Conservation (phyloP, 1,140 invertebrate genomes). For the Rhagoletis zephyria region DNA sequence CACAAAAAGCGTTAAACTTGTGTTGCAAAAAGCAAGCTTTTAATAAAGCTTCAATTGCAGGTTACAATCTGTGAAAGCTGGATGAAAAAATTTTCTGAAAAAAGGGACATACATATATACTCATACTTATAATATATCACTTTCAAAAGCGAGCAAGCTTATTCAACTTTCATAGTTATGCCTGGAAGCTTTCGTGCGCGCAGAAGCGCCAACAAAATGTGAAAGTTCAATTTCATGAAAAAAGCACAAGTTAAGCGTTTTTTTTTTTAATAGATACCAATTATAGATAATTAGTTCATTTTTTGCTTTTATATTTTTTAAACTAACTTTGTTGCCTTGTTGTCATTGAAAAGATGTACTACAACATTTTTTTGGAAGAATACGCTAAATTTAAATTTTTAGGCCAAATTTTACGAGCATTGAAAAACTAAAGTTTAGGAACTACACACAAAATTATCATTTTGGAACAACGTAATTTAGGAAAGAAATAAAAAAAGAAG, state of each 20-base stretch:
- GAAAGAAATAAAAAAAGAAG: conserved; percentile 47
- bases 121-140: too few relatives aligned
- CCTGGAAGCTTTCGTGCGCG: not conserved
- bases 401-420: conserved; percentile 58
- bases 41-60: not conserved
- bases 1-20: not conserved
- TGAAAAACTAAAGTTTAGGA: conserved; percentile 57
- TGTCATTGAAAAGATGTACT: conserved; percentile 36
- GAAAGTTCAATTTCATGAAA: too few relatives aligned
- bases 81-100: not conserved
- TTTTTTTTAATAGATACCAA: not conserved
- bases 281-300: not conserved
- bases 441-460: conserved; percentile 57
- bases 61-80: not conserved
- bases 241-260: not conserved
- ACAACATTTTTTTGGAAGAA: conserved; percentile 44
- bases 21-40: not conserved
- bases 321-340: conserved; percentile 54
- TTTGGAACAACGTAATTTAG: conserved; percentile 55
- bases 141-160: too few relatives aligned
- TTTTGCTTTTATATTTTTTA: conserved; percentile 27
- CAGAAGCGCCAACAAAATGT: not conserved
- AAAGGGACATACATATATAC: too few relatives aligned
- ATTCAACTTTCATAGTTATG: too few relatives aligned
- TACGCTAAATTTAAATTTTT: conserved; percentile 58